Percentiles rank a stretch among this genome's conserved stretches.
phyloP scores from a whole-genome alignment of 92 coral and sea anemone species.

The Phymanthus crucifer region DNA sequence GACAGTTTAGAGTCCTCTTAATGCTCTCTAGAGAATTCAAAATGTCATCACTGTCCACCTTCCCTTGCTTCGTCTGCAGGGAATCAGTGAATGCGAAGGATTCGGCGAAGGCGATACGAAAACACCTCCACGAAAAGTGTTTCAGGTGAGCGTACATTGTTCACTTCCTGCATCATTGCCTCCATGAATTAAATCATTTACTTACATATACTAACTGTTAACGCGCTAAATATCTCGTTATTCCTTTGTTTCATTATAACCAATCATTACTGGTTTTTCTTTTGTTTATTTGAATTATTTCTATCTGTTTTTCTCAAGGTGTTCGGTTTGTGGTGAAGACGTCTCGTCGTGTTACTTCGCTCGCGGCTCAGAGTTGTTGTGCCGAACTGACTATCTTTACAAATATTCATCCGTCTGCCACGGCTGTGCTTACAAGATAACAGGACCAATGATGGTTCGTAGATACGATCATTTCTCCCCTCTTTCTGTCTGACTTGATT shows the following conservation, averaged over 20 bases:
- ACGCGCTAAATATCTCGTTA: not conserved
- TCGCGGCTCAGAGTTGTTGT: conserved; percentile 68
- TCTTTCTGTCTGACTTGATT: not conserved
- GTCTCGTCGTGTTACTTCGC: conserved; percentile 65
- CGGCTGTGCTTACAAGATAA: conserved; percentile 72
- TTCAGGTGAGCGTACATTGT: conserved; percentile 45
- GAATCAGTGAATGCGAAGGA: not conserved
- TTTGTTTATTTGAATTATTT: not conserved
- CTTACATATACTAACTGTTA: not conserved
- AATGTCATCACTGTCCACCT: conserved; percentile 1
- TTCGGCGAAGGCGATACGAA: conserved; percentile 24
- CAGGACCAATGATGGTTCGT: conserved; percentile 93
- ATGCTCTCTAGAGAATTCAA: not conserved
- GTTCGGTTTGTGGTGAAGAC: conserved; percentile 70
- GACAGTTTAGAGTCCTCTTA: not conserved
- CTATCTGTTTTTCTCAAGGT: conserved; percentile 47
- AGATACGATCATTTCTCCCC: not conserved
- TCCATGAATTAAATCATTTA: not conserved
- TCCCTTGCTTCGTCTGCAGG: conserved; percentile 16
- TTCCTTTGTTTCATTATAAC: not conserved
- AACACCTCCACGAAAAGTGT: conserved; percentile 30
- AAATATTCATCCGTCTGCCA: conserved; percentile 76
- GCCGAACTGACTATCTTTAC: conserved; percentile 78
- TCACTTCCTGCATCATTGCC: conserved; percentile 16
- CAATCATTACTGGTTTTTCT: not conserved